These are phyloP conservation scores for Lasioglossum marginatum DNA, from an alignment of 2,888 invertebrate genomes.

Conservation along the genomic window DNA sequence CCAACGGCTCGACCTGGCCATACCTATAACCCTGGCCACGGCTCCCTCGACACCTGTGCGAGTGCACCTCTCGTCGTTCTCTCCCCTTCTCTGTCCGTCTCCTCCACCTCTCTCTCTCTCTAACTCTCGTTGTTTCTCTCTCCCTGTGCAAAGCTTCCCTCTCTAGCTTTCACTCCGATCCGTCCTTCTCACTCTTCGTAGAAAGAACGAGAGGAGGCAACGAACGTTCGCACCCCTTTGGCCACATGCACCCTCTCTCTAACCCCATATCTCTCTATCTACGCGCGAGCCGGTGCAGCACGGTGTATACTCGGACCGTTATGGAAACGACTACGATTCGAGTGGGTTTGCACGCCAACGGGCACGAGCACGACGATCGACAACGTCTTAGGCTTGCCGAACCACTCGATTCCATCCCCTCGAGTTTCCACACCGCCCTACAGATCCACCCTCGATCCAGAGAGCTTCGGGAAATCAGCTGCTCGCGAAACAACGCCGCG, in stretches of 20 bases:
- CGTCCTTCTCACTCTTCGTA: neutral
- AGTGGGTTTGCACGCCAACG: conserved; percentile 53
- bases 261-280: conserved; percentile 51
- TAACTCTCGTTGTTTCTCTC: neutral
- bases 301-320: conserved; percentile 46
- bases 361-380: conserved; percentile 20
- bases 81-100: neutral
- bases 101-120: neutral
- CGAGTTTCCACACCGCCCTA: neutral
- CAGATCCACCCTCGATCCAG: neutral
- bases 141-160: neutral
- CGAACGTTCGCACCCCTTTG: conserved; percentile 47
- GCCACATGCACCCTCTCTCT: conserved; percentile 36
- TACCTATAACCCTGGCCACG: conserved; percentile 65
- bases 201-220: neutral
- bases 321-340: conserved; percentile 54
- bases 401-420: conserved; percentile 23
- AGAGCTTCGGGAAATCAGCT: conserved; percentile 11
- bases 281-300: conserved; percentile 50
- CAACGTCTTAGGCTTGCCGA: conserved; percentile 36
- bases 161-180: neutral
- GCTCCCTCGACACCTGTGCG: conserved; percentile 62
- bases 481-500: conserved; percentile 9
- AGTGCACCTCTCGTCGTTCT: conserved; percentile 43
- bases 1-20: conserved; percentile 72